Evolutionary conservation across 2,113 vertebrate species (phyloP).

Genomic region (Panthera leo): DNA sequence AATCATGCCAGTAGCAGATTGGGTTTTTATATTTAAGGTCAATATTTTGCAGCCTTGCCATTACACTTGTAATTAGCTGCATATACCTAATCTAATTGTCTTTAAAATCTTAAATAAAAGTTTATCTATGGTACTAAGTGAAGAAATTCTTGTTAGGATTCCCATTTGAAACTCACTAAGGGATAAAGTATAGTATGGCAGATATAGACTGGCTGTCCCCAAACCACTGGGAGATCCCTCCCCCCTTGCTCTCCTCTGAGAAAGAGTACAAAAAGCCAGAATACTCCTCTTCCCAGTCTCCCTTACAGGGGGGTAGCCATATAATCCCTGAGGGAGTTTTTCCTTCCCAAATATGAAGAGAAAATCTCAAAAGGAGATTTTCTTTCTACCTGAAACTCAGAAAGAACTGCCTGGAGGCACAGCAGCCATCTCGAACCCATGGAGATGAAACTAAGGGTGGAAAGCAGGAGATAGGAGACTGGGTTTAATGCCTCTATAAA

Average conservation of each 20-base stretch:
- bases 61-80: neutral
- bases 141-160: neutral
- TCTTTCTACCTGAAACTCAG: conserved; percentile 22
- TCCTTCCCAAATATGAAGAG: neutral
- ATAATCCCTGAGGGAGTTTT: neutral
- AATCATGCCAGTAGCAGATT: neutral
- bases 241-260: neutral
- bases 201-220: neutral
- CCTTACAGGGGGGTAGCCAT: neutral
- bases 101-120: conserved; percentile 30
- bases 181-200: neutral
- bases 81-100: neutral
- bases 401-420: neutral
- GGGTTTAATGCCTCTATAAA: neutral
- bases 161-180: neutral
- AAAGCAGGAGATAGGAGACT: neutral
- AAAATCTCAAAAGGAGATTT: neutral
- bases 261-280: neutral
- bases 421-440: neutral
- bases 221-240: neutral
- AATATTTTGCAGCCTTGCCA: neutral
- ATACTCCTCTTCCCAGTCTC: neutral
- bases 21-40: conserved; percentile 20
- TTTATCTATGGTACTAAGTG: neutral
- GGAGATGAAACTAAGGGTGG: neutral